Conservation (phyloP, 2,113 vertebrate genomes). For the Panthera tigris region DNA sequence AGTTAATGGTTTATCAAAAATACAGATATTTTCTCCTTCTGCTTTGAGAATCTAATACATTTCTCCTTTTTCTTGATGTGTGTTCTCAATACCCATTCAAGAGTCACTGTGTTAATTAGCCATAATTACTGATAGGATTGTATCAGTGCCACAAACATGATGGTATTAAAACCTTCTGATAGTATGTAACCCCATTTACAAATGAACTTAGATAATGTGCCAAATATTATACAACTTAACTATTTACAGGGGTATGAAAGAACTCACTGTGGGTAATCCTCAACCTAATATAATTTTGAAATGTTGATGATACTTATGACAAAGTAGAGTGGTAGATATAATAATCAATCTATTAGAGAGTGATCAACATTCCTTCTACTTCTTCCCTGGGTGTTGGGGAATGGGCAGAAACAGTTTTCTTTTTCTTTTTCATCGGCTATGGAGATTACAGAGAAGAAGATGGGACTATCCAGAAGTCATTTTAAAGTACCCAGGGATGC, state of each 20-base stretch:
- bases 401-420: background rate
- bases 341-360: background rate
- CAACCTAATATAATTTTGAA: background rate
- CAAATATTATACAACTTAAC: background rate
- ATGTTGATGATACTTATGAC: background rate
- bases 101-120: background rate
- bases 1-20: background rate
- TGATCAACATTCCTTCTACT: background rate
- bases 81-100: background rate
- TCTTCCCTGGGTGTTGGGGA: background rate
- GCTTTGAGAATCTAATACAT: background rate
- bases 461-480: background rate
- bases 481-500: background rate
- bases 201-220: background rate
- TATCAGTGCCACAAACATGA: background rate
- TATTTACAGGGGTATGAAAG: background rate
- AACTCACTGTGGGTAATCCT: background rate
- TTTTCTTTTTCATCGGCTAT: background rate
- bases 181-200: background rate
- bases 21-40: background rate
- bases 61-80: background rate
- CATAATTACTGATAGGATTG: background rate
- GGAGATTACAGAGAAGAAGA: background rate
- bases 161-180: background rate
- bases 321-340: background rate